Conservation (phyloP, 2,888 invertebrate species). For the Yponomeuta evonymella region DNA sequence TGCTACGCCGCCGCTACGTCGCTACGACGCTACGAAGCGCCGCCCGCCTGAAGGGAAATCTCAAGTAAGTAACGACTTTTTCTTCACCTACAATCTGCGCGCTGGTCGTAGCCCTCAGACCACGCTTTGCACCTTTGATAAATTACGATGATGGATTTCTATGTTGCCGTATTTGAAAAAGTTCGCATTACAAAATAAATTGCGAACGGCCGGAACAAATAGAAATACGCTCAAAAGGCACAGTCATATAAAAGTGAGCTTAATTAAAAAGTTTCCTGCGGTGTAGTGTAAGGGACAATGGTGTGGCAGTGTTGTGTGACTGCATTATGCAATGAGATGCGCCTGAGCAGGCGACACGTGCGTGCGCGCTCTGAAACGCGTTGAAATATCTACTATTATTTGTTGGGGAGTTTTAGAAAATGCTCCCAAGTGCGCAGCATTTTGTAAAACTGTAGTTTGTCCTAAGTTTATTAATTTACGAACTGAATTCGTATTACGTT, state of each 20-base stretch:
- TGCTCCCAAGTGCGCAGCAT: neutral
- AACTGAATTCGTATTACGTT: too few species aligned
- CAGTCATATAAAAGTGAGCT: neutral
- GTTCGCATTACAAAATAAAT: neutral
- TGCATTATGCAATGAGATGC: slow-evolving; percentile 39
- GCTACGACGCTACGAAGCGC: slow-evolving; percentile 44
- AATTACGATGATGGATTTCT: neutral
- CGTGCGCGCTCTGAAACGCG: neutral
- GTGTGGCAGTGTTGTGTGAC: slow-evolving; percentile 39
- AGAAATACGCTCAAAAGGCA: neutral
- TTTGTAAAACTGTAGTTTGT: too few species aligned
- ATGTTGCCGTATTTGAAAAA: neutral
- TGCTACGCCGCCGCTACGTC: slow-evolving; percentile 39
- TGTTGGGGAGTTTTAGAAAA: neutral
- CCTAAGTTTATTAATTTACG: too few species aligned
- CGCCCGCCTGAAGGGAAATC: slow-evolving; percentile 38
- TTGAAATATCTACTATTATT: neutral
- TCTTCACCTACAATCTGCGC: neutral
- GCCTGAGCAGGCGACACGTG: slow-evolving; percentile 21
- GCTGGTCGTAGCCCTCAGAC: neutral
- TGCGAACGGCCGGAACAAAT: neutral
- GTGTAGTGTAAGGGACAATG: slow-evolving; percentile 26
- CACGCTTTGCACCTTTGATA: too few species aligned
- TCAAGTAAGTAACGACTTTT: slow-evolving; percentile 44
- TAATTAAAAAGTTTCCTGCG: slow-evolving; percentile 14